Conservation (phyloP, 2,888 invertebrate genomes). For the Cryptophagus acutangulus region DNA sequence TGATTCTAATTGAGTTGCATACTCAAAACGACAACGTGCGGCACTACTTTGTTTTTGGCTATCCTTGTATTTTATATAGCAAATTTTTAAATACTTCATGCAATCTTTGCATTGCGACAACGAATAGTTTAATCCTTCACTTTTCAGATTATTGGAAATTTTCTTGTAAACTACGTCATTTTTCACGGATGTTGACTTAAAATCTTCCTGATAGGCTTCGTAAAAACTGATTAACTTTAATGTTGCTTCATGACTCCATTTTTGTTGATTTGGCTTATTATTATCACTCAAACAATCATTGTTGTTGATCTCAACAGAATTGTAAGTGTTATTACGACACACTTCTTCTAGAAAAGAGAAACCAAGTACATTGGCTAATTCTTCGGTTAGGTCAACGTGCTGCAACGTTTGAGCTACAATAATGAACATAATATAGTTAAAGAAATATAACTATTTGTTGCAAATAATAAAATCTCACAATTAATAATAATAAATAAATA, state of each 20-base stretch:
- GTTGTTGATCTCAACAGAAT: not conserved
- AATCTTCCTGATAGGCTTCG: not conserved
- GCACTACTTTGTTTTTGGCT: not conserved
- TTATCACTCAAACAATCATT: not conserved
- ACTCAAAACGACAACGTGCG: not conserved
- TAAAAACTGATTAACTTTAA: not conserved
- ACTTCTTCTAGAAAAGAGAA: not conserved
- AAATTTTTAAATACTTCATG: not conserved
- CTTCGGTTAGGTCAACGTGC: no score
- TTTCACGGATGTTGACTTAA: constrained; percentile 1
- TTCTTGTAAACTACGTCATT: constrained; percentile 1
- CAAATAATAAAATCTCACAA: no score
- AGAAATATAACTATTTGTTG: no score
- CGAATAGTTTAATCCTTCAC: not conserved
- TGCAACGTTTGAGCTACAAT: no score
- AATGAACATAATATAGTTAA: no score
- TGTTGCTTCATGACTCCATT: not conserved
- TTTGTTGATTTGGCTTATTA: not conserved
- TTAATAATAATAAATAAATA: no score
- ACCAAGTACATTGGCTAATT: no score
- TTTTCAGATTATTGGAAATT: not conserved
- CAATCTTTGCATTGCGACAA: not conserved
- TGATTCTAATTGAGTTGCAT: not conserved
- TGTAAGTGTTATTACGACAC: not conserved
- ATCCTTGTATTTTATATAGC: not conserved